These are phyloP conservation scores for Syritta pipiens DNA, from an alignment of 2,888 invertebrate genomes.

Conservation along the genomic window DNA sequence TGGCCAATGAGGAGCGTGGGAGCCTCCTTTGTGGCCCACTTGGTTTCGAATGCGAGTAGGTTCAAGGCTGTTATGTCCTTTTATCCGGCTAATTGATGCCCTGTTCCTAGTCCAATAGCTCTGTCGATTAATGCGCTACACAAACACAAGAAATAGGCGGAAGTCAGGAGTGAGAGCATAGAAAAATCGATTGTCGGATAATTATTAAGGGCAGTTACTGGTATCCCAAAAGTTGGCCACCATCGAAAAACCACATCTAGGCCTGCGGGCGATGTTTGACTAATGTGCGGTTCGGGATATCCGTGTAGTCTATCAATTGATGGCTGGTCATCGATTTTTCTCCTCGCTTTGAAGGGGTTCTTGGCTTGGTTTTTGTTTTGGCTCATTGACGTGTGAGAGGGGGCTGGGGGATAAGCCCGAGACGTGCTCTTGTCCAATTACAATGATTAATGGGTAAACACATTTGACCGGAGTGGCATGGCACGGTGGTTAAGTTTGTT, in stretches of 20 bases:
- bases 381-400: too few relatives aligned
- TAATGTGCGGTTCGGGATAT: conserved; percentile 10
- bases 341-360: conserved; percentile 13
- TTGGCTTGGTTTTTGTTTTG: conserved; percentile 1
- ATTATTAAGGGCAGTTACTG: conserved; percentile 21
- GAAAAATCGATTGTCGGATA: conserved; percentile 19
- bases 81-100: conserved; percentile 35
- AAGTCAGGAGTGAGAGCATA: not conserved
- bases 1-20: not conserved
- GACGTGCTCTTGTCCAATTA: conserved; percentile 44
- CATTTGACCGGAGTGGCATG: conserved; percentile 31
- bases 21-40: not conserved
- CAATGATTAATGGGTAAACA: conserved; percentile 61
- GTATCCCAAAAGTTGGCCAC: not conserved
- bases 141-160: too few relatives aligned
- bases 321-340: conserved; percentile 40
- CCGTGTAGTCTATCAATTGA: conserved; percentile 22
- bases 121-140: conserved; percentile 5
- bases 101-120: not conserved
- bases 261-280: not conserved
- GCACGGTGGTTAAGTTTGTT: conserved; percentile 19
- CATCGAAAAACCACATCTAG: not conserved
- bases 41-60: not conserved
- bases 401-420: conserved; percentile 29
- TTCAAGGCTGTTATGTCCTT: conserved; percentile 8